Evolutionary conservation across 1,140 invertebrate genomes (phyloP).

Genomic region (Drosophila eugracilis): DNA sequence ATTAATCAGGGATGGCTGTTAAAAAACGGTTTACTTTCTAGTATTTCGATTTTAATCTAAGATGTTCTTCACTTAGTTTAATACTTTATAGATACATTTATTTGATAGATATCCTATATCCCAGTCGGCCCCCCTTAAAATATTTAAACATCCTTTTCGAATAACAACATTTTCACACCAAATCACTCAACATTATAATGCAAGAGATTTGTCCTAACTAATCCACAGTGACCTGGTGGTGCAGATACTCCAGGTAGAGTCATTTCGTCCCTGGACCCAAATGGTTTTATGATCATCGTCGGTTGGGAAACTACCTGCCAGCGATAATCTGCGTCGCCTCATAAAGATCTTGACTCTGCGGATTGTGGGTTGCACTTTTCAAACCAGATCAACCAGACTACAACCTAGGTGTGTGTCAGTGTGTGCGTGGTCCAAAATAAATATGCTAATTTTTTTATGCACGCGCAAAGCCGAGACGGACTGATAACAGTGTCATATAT

Average conservation of each 20-base stretch:
- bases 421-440: conserved; percentile 18
- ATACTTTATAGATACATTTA: too few species aligned
- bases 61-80: too few species aligned
- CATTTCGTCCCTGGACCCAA: conserved; percentile 3
- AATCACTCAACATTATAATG: neutral
- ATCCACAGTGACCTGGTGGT: conserved; percentile 7
- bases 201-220: neutral
- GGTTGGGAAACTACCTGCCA: conserved; percentile 21
- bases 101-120: too few species aligned
- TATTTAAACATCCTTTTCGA: too few species aligned
- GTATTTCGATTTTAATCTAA: too few species aligned
- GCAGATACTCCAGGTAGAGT: conserved; percentile 4
- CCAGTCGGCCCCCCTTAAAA: too few species aligned
- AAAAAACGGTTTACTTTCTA: too few species aligned
- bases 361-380: conserved; percentile 42
- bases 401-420: neutral
- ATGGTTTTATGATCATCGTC: conserved; percentile 28
- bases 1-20: conserved; percentile 10
- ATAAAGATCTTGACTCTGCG: conserved; percentile 73
- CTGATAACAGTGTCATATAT: conserved; percentile 14
- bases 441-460: conserved; percentile 45
- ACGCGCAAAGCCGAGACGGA: conserved; percentile 8
- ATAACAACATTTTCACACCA: neutral
- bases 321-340: conserved; percentile 43
- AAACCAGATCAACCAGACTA: conserved; percentile 7